Conservation (phyloP, 2,888 invertebrate species). For the Aethes cnicana region DNA sequence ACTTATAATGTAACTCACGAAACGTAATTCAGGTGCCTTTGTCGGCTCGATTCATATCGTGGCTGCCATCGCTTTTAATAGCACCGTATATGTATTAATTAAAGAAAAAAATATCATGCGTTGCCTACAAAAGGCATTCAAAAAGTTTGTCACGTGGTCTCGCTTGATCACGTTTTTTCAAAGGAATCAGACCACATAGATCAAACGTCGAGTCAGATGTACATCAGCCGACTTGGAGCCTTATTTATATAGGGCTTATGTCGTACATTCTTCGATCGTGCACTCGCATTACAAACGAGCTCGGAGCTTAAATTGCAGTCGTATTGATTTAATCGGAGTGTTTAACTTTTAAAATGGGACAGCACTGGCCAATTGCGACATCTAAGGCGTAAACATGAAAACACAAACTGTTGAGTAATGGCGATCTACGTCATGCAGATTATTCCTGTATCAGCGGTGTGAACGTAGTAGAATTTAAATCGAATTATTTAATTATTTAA, state of each 20-base stretch:
- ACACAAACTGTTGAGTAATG: conserved; percentile 20
- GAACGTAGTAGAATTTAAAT: neutral
- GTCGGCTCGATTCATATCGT: conserved; percentile 18
- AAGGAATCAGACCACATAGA: conserved; percentile 16
- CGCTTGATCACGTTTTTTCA: conserved; percentile 21
- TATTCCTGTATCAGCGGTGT: conserved; percentile 11
- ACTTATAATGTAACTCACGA: conserved; percentile 14
- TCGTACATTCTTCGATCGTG: neutral
- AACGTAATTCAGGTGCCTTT: neutral
- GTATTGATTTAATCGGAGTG: conserved; percentile 22
- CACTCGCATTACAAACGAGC: neutral
- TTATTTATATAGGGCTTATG: neutral
- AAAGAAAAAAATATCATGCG: too few relatives aligned
- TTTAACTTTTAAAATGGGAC: conserved; percentile 20
- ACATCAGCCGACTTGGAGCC: conserved; percentile 6
- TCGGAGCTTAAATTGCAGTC: conserved; percentile 10
- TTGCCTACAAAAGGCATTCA: too few relatives aligned
- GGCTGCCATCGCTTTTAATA: conserved; percentile 1
- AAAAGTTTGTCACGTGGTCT: neutral
- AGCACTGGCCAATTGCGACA: conserved; percentile 25
- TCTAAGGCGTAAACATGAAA: conserved; percentile 16
- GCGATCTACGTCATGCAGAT: conserved; percentile 9
- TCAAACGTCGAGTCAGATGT: conserved; percentile 14
- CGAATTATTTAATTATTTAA: too few relatives aligned
- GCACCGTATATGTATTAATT: too few relatives aligned